Base-by-base conservation (phyloP, 2,888 invertebrate species). In the Chironomus tentans region DNA sequence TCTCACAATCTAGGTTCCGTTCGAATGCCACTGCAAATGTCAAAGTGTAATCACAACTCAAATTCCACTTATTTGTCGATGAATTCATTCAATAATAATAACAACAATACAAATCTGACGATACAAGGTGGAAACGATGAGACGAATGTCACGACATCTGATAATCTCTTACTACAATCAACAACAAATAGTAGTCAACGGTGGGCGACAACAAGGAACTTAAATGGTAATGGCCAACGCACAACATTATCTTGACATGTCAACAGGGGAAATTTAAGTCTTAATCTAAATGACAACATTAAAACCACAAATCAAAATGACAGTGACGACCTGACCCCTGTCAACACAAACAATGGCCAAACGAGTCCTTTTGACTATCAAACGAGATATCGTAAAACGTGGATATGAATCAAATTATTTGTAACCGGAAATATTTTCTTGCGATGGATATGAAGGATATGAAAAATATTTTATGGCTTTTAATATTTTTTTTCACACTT, bases 21-120 rank as follows among this genome's bases (percentile, higher is more conserved):
- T 77, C 80, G 83, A 77, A 81, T 84, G 77, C 83, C 83, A 69
- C 79, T 84, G 79, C 83, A 83, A 78, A 78, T 81, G 77, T 61
- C 77, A 72, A 65, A 77, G 21, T 76, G 73, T 47, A 83, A 72
- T 76, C 78, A 77, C 70, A 21, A 21, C 65, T 76, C 78, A 61
- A 78, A 77, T 77, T 76, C 78, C 75, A 77, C 78, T 18, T 78
- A 77, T 74, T 47, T 78, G 70, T 78, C 79, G 10, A 78, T 80
- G 79, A 79, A 79, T 78, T 79, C 79, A 61, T 79, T 80, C 70
- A 78, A 77, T 72, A 79, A 79, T 78, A 78, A 80, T 75, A 78
- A 38, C 38, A 38, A 38, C 10, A 38, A 38, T 38, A 38, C 38
- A 38, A 38, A 78, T 74, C 18, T 72, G n/a, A 38, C 62, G 62